A percentile compares a stretch with the other conserved stretches of the same genome.
These are phyloP conservation scores for Burhinus bistriatus DNA, from an alignment of 2,113 vertebrate genomes.

Conservation along the genomic window DNA sequence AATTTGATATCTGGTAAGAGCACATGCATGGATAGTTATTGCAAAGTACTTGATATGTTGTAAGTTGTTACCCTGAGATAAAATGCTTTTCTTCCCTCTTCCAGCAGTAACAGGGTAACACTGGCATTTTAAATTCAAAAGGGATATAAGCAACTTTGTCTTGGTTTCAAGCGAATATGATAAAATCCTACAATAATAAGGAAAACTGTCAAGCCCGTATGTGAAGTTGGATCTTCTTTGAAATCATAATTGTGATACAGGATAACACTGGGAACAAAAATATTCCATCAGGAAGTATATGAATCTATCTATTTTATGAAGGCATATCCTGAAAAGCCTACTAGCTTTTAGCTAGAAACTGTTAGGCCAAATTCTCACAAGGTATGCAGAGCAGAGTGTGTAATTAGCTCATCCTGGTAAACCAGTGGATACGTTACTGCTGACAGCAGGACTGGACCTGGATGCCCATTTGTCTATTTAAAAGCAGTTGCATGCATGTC, in stretches of 20 bases:
- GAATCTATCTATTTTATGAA: background rate
- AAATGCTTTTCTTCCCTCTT: background rate
- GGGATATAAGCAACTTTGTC: background rate
- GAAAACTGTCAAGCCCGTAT: background rate
- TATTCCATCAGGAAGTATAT: background rate
- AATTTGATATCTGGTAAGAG: background rate
- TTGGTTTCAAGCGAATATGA: background rate
- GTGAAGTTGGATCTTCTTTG: background rate
- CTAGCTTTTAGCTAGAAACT: background rate
- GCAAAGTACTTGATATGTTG: background rate
- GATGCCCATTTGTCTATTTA: background rate
- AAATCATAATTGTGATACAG: background rate
- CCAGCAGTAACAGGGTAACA: background rate
- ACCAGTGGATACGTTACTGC: background rate
- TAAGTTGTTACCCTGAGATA: background rate
- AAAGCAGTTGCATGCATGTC: background rate
- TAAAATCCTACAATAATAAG: background rate
- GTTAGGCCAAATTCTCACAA: background rate
- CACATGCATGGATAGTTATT: background rate
- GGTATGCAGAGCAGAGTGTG: rapidly evolving
- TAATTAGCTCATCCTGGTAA: background rate
- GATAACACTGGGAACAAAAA: background rate
- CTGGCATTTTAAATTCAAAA: background rate
- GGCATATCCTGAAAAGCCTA: background rate
- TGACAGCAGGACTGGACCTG: background rate